Conservation (phyloP, 2,113 vertebrate genomes). For the Capreolus pygargus region DNA sequence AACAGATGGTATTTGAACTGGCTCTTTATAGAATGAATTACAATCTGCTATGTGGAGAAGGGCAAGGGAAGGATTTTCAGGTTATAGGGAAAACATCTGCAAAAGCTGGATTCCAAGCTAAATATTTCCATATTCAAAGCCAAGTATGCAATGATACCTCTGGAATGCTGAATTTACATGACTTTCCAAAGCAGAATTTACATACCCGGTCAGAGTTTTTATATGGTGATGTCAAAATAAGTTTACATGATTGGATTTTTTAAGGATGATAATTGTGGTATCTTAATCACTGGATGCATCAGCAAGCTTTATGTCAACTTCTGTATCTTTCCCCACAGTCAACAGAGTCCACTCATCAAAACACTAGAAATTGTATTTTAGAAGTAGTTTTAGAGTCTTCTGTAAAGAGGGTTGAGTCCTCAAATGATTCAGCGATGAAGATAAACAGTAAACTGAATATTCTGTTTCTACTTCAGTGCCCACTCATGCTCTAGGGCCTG, state of each 20-base stretch:
- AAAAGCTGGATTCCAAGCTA: background rate
- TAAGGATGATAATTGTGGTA: background rate
- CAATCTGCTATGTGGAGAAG: background rate
- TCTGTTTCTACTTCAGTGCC: background rate
- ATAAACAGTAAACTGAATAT: background rate
- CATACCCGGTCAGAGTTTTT: background rate
- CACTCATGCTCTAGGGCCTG: background rate
- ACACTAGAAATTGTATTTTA: background rate
- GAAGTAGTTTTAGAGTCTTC: background rate
- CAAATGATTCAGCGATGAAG: background rate
- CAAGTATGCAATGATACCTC: background rate
- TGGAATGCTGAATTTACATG: background rate
- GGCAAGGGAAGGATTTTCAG: background rate
- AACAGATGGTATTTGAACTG: conserved; percentile 33
- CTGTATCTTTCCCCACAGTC: background rate
- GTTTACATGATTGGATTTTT: background rate
- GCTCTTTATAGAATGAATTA: conserved; percentile 18
- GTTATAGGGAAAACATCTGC: background rate
- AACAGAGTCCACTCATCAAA: background rate
- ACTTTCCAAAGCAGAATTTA: background rate
- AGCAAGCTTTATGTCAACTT: background rate
- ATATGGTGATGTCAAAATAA: background rate
- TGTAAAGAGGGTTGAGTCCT: background rate
- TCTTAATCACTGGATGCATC: background rate
- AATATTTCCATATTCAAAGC: conserved; percentile 6